Conservation (phyloP, 1,140 invertebrate species). For the Saccostrea echinata region DNA sequence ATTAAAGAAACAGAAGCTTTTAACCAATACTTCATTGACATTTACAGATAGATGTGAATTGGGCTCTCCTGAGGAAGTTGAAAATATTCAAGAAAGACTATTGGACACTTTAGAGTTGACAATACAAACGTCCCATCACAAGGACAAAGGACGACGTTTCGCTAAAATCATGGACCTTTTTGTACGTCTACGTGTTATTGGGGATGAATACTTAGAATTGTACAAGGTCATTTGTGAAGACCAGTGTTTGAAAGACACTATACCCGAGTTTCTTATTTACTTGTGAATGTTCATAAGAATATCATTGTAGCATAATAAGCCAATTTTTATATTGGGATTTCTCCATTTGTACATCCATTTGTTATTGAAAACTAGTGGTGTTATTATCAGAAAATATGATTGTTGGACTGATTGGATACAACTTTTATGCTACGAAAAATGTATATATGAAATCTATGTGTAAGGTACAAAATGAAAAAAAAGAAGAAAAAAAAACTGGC, state of each 20-base stretch:
- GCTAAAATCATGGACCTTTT: conserved; percentile 40
- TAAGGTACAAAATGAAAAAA: no score
- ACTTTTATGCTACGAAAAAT: no score
- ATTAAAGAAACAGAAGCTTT: no score
- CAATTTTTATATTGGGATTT: no score
- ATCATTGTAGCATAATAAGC: no score
- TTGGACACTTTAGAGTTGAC: conserved; percentile 28
- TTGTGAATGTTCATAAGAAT: background rate
- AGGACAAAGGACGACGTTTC: conserved; percentile 9
- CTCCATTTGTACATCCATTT: no score
- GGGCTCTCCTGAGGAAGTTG: conserved; percentile 58
- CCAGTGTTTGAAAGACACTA: background rate
- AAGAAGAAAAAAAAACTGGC: no score
- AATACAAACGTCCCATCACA: background rate
- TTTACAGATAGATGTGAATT: conserved; percentile 62
- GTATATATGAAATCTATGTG: no score
- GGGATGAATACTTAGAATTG: conserved; percentile 29
- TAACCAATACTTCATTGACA: no score
- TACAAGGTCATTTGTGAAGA: conserved; percentile 37
- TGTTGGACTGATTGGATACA: no score
- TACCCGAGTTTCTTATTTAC: conserved; percentile 35
- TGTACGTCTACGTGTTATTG: conserved; percentile 25
- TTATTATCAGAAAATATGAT: no score
- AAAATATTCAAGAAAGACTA: conserved; percentile 66
- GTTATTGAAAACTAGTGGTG: no score